These are phyloP conservation scores for Bombus soroeensis DNA, from an alignment of 1,140 invertebrate species.

Conservation along the genomic window DNA sequence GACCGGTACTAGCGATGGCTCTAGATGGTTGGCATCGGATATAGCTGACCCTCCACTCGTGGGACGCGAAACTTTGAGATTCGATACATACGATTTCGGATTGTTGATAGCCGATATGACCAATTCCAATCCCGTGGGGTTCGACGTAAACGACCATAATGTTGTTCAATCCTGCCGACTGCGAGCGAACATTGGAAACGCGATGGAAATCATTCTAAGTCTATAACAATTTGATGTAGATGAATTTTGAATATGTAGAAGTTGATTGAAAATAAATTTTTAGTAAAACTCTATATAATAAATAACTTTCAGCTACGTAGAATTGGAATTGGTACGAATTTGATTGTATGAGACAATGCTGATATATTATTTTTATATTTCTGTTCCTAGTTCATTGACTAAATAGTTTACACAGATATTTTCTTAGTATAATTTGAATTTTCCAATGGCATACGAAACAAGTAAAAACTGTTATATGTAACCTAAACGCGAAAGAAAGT, in stretches of 20 bases:
- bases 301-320: background rate
- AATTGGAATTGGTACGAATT: background rate
- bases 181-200: background rate
- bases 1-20: background rate
- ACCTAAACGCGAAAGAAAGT: too few relatives aligned
- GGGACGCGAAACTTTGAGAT: background rate
- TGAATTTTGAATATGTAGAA: background rate
- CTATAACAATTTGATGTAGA: background rate
- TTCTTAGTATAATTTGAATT: too few relatives aligned
- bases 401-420: background rate
- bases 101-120: constrained; percentile 8
- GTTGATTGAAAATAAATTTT: background rate
- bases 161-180: background rate
- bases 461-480: too few relatives aligned
- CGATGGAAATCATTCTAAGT: background rate
- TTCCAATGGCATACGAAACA: too few relatives aligned
- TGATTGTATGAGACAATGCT: too few relatives aligned
- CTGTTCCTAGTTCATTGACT: background rate
- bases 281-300: background rate
- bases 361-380: too few relatives aligned
- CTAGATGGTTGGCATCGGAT: background rate
- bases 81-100: constrained; percentile 10
- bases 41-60: background rate
- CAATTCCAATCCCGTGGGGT: background rate
- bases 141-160: background rate